Percentiles rank a stretch among this genome's conserved stretches.
Evolutionary conservation across 2,113 vertebrate species (phyloP).

Genomic region (Campylomormyrus numenius): DNA sequence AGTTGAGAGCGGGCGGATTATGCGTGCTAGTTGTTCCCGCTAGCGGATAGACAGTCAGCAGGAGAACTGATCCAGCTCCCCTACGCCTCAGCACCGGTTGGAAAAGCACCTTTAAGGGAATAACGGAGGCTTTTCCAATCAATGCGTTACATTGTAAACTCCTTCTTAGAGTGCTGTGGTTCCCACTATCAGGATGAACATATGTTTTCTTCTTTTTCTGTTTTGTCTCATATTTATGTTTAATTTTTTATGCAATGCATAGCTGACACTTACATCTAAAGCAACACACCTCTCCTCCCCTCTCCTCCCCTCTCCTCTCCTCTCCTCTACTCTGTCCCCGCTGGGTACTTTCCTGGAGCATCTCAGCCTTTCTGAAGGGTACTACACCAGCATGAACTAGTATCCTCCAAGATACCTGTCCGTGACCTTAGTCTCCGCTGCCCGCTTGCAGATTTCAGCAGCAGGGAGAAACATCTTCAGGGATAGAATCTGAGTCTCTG

Average conservation of each 20-base stretch:
- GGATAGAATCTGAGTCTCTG: not conserved
- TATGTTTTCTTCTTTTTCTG: not conserved
- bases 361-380: not conserved
- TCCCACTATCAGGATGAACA: not conserved
- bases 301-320: not conserved
- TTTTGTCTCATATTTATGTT: not conserved
- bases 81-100: not conserved
- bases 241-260: not conserved
- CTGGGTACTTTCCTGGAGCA: not conserved
- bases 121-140: not conserved
- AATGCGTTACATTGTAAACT: not conserved
- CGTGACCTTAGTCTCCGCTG: not conserved
- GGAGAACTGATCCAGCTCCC: not conserved
- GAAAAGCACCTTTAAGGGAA: not conserved
- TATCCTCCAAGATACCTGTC: not conserved
- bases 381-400: not conserved
- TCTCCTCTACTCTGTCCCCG: not conserved
- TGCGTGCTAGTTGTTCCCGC: not conserved
- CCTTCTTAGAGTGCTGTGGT: not conserved
- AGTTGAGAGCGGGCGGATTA: conserved; percentile 9
- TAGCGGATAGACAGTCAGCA: not conserved
- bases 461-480: not conserved
- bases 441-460: not conserved
- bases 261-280: not conserved
- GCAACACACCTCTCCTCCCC: not conserved